Evolutionary conservation across 2,888 invertebrate genomes (phyloP).

Genomic region (Rotaria sp.): DNA sequence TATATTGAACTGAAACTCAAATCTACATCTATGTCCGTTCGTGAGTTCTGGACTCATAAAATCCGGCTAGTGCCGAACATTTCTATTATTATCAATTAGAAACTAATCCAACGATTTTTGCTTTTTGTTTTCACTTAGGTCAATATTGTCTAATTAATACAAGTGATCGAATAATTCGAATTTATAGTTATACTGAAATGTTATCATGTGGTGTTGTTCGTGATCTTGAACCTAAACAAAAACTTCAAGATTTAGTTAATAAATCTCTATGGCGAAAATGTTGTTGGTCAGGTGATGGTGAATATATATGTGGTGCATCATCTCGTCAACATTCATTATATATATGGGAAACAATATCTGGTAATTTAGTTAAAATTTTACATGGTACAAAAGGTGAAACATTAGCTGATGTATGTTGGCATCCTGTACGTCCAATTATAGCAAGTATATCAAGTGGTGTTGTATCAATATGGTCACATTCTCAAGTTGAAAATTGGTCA

Average conservation of each 20-base stretch:
- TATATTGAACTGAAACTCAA: no score
- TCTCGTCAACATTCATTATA: conserved; percentile 91
- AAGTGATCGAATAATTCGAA: conserved; percentile 88
- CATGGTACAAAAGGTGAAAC: conserved; percentile 97
- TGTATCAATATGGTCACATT: conserved; percentile 97
- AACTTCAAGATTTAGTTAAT: conserved; percentile 93
- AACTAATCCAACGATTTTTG: no score
- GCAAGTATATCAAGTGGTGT: conserved; percentile 88
- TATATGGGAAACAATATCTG: conserved; percentile 95
- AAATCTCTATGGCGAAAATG: conserved; percentile 99
- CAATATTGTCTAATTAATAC: conserved; percentile 91
- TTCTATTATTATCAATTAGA: no score
- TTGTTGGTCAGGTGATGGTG: conserved; percentile 96
- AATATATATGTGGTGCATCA: conserved; percentile 96
- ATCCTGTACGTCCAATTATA: conserved; percentile 94
- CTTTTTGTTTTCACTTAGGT: conserved; percentile 38
- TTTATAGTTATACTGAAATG: conserved; percentile 82
- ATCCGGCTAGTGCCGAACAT: no score
- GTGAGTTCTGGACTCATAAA: no score
- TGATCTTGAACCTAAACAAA: conserved; percentile 68
- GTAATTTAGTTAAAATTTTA: conserved; percentile 93
- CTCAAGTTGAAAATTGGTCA: conserved; percentile 99
- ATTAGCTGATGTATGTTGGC: conserved; percentile 94
- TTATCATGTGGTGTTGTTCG: conserved; percentile 69
- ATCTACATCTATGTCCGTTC: no score